Base-by-base conservation (phyloP, 1,140 invertebrate genomes). In the Carposina sasakii region DNA sequence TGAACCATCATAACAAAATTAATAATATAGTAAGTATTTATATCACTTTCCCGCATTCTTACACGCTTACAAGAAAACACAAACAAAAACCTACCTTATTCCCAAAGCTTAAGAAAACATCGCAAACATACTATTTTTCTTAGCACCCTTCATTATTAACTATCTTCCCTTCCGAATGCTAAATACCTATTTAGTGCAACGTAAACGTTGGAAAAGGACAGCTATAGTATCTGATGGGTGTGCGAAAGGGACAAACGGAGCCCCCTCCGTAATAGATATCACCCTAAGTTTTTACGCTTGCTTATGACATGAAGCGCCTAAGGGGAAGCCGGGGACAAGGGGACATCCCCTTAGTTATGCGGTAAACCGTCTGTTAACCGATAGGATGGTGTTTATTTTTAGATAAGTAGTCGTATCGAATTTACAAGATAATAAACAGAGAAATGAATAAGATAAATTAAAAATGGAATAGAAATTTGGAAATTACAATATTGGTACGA, bases 151-250 rank as follows among this genome's bases (percentile, higher is more conserved):
- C 58, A 60, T 71, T 77, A 83, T 83, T 81, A 81, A 77, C 72
- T 67, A 56, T 59, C 59, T 72, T 72, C 79, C 76, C 76, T 77
- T 72, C 74, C 58, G 79, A 81, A 81, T 81, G 79, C 75, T 77
- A 83, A 83, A 81, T 70, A 72, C 77, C 79, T 79, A 83, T 81
- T 81, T 79, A 79, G 67, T 71, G 68, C 54, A 54, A 67, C 74
- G 65, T 76, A 75, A 54, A 44, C 53, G 58, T 36, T 45, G 51
- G 58, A 72, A 17, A 40, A 50, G 50, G 54, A 70, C 4, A 31
- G 30, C 48, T 59, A 66, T 36, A 3, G 19, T 33, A 12, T 34
- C 30, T 16, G 1, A 4, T 44, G 16, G n/a, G 73, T 57, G 60
- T n/a, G n/a, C 4, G 57, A 78, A 45, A 63, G 71, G 47, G 79